A percentile compares a stretch with the other conserved stretches of the same genome.
Evolutionary conservation across 2,113 vertebrate species (phyloP).

Genomic region (Hyperoodon ampullatus): DNA sequence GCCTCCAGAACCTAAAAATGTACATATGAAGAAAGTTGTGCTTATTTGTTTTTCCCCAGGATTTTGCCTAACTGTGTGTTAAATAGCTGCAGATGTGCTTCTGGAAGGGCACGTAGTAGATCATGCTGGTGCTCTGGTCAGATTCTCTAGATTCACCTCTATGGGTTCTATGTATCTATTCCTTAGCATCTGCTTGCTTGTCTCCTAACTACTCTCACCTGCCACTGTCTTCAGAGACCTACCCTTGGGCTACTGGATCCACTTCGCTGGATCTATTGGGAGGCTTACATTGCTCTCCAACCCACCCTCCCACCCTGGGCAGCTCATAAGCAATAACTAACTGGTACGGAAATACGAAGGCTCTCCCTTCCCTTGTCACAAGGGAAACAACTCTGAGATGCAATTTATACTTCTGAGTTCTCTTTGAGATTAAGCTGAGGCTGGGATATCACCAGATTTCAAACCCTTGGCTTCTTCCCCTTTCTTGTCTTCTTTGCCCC

Average conservation of each 20-base stretch:
- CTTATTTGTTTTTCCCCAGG: neutral
- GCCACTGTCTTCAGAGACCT: slow-evolving; percentile 36
- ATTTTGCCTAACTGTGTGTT: slow-evolving; percentile 37
- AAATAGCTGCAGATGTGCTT: slow-evolving; percentile 15
- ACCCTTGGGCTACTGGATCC: neutral
- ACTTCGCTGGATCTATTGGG: neutral
- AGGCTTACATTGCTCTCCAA: neutral
- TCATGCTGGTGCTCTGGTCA: neutral
- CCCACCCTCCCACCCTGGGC: neutral
- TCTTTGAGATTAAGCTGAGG: neutral
- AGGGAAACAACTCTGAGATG: slow-evolving; percentile 4
- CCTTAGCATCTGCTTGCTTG: slow-evolving; percentile 2
- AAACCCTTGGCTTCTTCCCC: neutral
- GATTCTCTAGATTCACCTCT: neutral
- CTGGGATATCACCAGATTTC: neutral
- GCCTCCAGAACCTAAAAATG: neutral
- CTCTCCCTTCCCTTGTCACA: neutral
- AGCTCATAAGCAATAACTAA: neutral
- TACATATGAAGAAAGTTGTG: neutral
- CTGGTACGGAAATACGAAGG: neutral
- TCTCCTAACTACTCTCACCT: slow-evolving; percentile 26
- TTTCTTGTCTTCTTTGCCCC: neutral
- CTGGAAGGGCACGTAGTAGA: neutral
- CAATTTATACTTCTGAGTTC: neutral
- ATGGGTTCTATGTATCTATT: neutral